Evolutionary conservation across 2,797 vertebrate genomes (phyloP), one percentile per base, ranked within the genome.

Genomic region (Falco columbarius): DNA sequence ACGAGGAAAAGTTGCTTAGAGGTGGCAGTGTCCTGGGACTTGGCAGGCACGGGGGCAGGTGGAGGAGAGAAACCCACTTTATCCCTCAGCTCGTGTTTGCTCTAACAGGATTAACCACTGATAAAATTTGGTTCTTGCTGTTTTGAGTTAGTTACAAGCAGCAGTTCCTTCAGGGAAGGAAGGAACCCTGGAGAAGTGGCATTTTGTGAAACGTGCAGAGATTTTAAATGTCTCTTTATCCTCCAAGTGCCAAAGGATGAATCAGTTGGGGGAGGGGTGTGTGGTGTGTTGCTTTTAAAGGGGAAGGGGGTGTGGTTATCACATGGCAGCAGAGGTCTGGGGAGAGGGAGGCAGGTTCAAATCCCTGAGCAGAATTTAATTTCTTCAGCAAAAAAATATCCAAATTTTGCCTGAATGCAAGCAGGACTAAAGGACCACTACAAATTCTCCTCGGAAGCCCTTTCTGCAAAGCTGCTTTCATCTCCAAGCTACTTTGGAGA

Each of bases 381-480:
- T 59, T 55, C 51, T 47, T 18, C 32, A 42, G 62, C 8, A 38
- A 74, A 81, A 80, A 65, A 38, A 8, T 36, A 15, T 42, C 73
- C 77, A 42, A 61, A n/a, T 92, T 89, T 89, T 77, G 51, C 34
- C 63, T 42, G 47, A 80, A 89, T 80, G 51, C 89, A 85, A 29
- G 56, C 82, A 75, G 62, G 70, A 75, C 66, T 1, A 0, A 3
- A 0, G 44, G 36, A 63, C 47, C 0, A 0, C 83, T 75, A 54
- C 2, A 2, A 75, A 81, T 93, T 84, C 86, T 88, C 82, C 88
- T 94, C 13, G 1, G 82, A 86, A 90, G 58, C 73, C 54, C 67
- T 89, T 84, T 62, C 86, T 87, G 81, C 77, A 93, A 91, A 96
- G 95, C 90, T 71, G 30, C 95, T 97, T 94, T 93, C 74, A 80